Conservation (phyloP, 1,140 invertebrate genomes). For the Archivesica marissinica region DNA sequence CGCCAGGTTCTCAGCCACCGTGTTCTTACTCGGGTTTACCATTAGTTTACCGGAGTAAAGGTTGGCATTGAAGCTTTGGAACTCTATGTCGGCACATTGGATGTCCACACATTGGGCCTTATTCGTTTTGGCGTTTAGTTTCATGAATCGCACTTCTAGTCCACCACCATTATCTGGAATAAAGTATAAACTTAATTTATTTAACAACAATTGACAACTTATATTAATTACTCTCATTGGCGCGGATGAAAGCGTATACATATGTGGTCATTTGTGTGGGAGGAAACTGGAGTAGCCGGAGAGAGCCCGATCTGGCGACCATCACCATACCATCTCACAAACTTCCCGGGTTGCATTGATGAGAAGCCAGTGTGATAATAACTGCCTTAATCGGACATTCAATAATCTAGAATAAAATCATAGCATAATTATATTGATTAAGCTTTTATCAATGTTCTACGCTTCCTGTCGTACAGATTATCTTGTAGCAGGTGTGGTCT, state of each 20-base stretch:
- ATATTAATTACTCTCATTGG: background rate
- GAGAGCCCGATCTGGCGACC: too few relatives aligned
- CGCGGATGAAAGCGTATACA: background rate
- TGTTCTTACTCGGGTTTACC: constrained; percentile 47
- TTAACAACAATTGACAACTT: background rate
- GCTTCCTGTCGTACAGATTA: too few relatives aligned
- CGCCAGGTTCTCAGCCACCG: constrained; percentile 34
- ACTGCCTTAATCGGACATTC: too few relatives aligned
- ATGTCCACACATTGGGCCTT: constrained; percentile 31
- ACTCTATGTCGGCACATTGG: constrained; percentile 1
- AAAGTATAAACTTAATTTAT: background rate
- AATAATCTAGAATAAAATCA: too few relatives aligned
- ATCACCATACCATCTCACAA: too few relatives aligned
- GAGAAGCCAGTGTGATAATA: too few relatives aligned
- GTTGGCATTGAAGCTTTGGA: constrained; percentile 54
- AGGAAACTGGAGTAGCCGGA: too few relatives aligned
- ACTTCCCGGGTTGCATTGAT: too few relatives aligned
- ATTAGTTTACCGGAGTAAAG: constrained; percentile 5
- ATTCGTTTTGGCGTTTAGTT: constrained; percentile 4
- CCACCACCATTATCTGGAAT: background rate
- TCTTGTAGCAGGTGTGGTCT: too few relatives aligned
- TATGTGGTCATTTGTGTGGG: background rate
- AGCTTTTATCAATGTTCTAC: too few relatives aligned
- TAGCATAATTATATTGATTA: too few relatives aligned
- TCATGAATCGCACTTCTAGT: constrained; percentile 47